phyloP scores from a whole-genome alignment of 2,113 vertebrate species.

The Otis tarda region DNA sequence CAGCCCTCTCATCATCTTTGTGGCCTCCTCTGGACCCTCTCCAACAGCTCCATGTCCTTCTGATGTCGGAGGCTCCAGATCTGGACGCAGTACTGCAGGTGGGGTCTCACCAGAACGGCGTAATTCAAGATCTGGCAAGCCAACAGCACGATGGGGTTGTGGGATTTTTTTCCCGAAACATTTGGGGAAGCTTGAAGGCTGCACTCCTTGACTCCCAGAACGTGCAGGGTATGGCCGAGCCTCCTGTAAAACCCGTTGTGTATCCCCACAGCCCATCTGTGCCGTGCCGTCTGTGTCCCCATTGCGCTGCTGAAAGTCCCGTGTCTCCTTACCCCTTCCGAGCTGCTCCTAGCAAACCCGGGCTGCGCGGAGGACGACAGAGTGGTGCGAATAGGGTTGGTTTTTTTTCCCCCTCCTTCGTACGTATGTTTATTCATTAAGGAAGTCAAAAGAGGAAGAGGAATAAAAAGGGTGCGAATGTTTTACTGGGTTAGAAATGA shows the following conservation, averaged over 20 bases:
- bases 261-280: neutral
- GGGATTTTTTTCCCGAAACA: neutral
- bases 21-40: no score
- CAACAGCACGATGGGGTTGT: neutral
- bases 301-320: neutral
- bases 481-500: neutral
- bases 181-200: neutral
- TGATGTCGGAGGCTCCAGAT: no score
- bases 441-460: slow-evolving; percentile 53
- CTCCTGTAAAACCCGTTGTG: neutral
- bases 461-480: neutral
- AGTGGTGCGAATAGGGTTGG: rapidly evolving
- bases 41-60: no score
- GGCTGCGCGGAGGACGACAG: neutral
- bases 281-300: rapidly evolving
- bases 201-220: neutral
- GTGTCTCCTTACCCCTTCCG: neutral
- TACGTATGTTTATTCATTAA: neutral
- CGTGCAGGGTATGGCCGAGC: rapidly evolving
- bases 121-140: neutral
- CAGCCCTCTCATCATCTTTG: no score
- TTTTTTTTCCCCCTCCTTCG: neutral
- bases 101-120: no score
- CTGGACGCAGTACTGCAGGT: no score
- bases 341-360: neutral